Base-by-base conservation (phyloP, 1,140 invertebrate genomes). In the Leptinotarsa texana region DNA sequence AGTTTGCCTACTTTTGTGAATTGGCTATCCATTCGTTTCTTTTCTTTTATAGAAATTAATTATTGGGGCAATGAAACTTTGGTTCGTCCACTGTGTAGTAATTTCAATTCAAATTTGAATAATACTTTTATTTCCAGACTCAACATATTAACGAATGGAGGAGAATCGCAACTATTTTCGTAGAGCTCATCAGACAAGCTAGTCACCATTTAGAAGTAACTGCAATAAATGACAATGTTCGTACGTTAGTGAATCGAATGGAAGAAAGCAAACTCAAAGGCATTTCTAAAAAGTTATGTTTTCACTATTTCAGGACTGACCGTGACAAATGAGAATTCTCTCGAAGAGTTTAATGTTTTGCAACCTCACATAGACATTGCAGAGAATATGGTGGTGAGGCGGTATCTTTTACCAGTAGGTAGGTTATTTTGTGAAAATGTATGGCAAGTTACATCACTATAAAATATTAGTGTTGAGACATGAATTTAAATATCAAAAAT, bases 71-170 rank as follows among this genome's bases (percentile, higher is more conserved):
- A 8, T 33, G 8, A 33, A 33, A 33, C 33, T 33, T 33, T 33
- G 8, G 1, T 33, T 11, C 33, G 18, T n/a, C 15, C 27, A 33
- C 3, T 62, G 11, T 18, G 21, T 21, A 17, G 22, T 57, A 13
- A 22, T 18, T 42, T 75, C 18, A 4, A 13, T 18, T 42, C 4
- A 11, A 75, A 48, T 47, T 15, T n/a, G 15, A 15, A n/a, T 22
- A 27, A 65, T 21, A 13, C 33, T 21, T 72, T 72, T n/a, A 70
- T 72, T 69, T 24, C 47, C 67, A 84, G 83, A 69, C 77, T 11
- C 76, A 82, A 57, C 81, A 84, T 75, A 80, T 83, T 65, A 49
- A 77, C 18, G 80, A 82, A 69, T 84, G 83, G 84, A 78, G 83
- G 68, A 80, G 79, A 74, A 80, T 84, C 6, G 79, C 82, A 42